Conservation (phyloP, 2,797 vertebrate species). For the Lindbergichthys nudifrons region DNA sequence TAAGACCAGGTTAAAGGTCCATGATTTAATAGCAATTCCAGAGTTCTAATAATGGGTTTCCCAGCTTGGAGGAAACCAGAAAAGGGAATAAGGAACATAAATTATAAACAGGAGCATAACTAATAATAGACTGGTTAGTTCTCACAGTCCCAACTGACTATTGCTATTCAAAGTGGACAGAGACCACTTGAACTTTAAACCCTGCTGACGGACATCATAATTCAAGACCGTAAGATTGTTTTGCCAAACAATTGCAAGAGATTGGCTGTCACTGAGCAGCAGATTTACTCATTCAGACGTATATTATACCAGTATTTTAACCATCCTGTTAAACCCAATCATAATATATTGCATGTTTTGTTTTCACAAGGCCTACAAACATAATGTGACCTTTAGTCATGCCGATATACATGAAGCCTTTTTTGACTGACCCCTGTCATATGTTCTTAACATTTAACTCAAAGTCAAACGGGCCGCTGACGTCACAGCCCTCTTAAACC, state of each 20-base stretch:
- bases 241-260: slow-evolving; percentile 7
- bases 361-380: slow-evolving; percentile 28
- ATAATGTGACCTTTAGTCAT: slow-evolving; percentile 18
- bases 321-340: slow-evolving; percentile 11
- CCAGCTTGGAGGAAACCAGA: slow-evolving; percentile 54
- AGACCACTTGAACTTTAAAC: slow-evolving; percentile 52
- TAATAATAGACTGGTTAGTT: slow-evolving; percentile 73
- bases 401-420: slow-evolving; percentile 4
- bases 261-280: slow-evolving; percentile 9
- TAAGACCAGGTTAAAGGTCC: slow-evolving; percentile 40
- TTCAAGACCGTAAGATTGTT: slow-evolving; percentile 13
- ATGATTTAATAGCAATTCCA: slow-evolving; percentile 46
- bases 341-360: slow-evolving; percentile 18
- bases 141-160: slow-evolving; percentile 61
- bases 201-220: slow-evolving; percentile 29
- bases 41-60: slow-evolving; percentile 47
- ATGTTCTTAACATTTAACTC: slow-evolving; percentile 44
- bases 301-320: slow-evolving; percentile 15
- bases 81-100: slow-evolving; percentile 40
- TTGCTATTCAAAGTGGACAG: slow-evolving; percentile 37
- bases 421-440: slow-evolving; percentile 14
- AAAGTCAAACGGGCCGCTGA: slow-evolving; percentile 20
- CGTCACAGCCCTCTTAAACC: too few species aligned
- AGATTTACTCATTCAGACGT: slow-evolving; percentile 8
- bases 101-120: slow-evolving; percentile 10